Evolutionary conservation across 2,113 vertebrate genomes (phyloP).

Genomic region (cat (Felis catus)): DNA sequence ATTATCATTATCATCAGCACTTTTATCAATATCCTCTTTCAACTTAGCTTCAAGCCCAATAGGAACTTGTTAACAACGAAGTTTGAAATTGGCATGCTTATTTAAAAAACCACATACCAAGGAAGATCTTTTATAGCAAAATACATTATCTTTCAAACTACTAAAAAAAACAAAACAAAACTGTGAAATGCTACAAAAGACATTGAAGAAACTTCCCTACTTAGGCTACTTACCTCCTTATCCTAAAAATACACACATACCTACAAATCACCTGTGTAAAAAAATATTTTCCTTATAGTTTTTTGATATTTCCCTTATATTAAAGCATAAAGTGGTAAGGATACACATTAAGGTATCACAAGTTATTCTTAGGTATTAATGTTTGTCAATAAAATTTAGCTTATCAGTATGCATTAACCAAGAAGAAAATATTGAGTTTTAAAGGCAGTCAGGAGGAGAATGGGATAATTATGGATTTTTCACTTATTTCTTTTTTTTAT

Average conservation of each 20-base stretch:
- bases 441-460: neutral
- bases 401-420: neutral
- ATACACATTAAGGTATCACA: neutral
- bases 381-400: neutral
- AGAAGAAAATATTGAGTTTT: slow-evolving; percentile 33
- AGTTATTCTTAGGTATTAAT: neutral
- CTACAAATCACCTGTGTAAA: neutral
- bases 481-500: neutral
- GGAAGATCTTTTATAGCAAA: slow-evolving; percentile 27
- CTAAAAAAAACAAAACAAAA: neutral
- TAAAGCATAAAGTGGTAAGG: neutral
- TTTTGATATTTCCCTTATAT: no score
- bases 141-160: slow-evolving; percentile 3
- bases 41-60: neutral
- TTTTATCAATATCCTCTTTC: neutral
- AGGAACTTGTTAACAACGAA: neutral
- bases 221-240: neutral
- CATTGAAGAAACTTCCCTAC: neutral
- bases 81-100: neutral
- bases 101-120: neutral
- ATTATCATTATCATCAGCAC: neutral
- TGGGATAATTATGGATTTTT: neutral
- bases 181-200: neutral
- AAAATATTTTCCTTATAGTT: neutral
- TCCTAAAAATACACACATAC: neutral